Evolutionary conservation across 2,113 vertebrate species (phyloP), one percentile per base, ranked within the genome.

Genomic region (Setophaga kirtlandii): DNA sequence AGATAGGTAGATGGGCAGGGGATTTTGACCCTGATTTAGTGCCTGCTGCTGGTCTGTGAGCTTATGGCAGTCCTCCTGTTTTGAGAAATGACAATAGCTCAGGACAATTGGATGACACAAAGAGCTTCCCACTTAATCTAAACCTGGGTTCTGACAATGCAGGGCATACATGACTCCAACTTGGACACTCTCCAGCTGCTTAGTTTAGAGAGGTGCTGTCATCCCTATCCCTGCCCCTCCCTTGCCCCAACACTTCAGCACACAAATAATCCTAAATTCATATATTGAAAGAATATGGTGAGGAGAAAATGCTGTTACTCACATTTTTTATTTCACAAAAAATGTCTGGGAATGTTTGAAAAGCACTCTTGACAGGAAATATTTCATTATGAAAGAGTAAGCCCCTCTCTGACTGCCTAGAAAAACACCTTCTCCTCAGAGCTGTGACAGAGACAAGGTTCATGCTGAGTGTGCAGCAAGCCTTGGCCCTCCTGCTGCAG

Each of bases 1-100:
- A 74, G 98, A 98, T 50, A 98, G 98, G 96, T 99, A 99, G 93
- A 99, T 98, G 63, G 98, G 98, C 65, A 98, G 87, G 27, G 99
- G 98, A 89, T 99, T 99, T 96, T 99, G 98, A 62, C 98, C 99
- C 25, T 82, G 95, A 53, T 84, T 97, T 83, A 99, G 71, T 80
- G 98, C 98, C 93, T 91, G 97, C 75, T 98, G 97, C 97, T 99
- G 98, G 58, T 98, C 98, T 68, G 98, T 98, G 73, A 99, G 97
- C 42, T 97, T 98, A 81, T 93, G 95, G 50, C 63, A 93, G 41
- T 97, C 78, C 96, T 96, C 98, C 98, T 99, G 95, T 94, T 89
- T 90, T 59, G n/a, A 95, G 95, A 73, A 59, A 67, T 70, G 71
- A 84, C 42, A 94, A 77, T 84, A 74, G 87, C 46, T 91, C 85